Conservation (phyloP, 2,888 invertebrate species). For the Tolmerus cingulatus region DNA sequence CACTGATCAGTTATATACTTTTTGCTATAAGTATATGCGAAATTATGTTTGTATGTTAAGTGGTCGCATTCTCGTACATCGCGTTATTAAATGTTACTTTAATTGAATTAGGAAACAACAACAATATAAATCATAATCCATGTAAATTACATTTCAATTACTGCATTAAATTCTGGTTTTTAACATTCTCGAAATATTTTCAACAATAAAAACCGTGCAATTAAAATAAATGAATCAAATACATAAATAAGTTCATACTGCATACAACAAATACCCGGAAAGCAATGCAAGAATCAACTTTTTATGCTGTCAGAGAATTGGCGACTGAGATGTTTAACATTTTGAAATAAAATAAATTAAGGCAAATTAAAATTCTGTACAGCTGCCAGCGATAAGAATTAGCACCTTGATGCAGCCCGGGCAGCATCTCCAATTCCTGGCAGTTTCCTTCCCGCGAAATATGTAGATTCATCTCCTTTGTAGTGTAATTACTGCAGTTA, state of each 20-base stretch:
- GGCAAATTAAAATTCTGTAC: not conserved
- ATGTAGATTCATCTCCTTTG: not conserved
- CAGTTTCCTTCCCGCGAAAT: not conserved
- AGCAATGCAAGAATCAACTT: not conserved
- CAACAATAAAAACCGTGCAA: not conserved
- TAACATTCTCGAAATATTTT: not conserved
- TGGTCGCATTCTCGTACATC: not conserved
- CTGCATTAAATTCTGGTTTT: not conserved
- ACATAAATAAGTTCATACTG: not conserved
- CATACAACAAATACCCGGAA: not conserved
- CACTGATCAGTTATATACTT: no score
- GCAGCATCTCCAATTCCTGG: not conserved
- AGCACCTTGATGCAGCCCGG: not conserved
- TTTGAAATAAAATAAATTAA: not conserved
- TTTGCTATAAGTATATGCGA: not conserved
- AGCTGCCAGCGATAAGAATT: not conserved
- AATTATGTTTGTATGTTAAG: not conserved
- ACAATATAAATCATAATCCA: not conserved
- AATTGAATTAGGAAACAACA: not conserved
- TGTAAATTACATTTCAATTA: not conserved
- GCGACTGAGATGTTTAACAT: not conserved
- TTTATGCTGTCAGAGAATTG: not conserved
- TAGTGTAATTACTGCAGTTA: not conserved
- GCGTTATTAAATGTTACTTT: not conserved
- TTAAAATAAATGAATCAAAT: not conserved